These are phyloP conservation scores for Ormyrus nitidulus DNA, from an alignment of 2,888 invertebrate genomes.

Conservation along the genomic window DNA sequence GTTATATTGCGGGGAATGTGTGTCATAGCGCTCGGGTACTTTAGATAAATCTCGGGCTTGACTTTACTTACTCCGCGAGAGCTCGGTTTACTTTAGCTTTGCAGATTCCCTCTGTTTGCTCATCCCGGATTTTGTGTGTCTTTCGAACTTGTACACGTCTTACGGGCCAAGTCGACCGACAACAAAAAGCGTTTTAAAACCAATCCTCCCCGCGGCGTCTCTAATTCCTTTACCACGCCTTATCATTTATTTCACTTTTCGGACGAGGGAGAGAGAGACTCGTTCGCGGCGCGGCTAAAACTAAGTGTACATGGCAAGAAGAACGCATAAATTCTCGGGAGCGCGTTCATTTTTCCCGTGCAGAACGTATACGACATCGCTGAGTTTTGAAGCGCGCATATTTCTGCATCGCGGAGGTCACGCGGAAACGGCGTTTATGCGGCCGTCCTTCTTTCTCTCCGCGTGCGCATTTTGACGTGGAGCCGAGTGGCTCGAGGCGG, in stretches of 20 bases:
- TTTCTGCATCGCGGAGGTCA: no score
- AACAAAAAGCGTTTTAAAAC: conserved; percentile 32
- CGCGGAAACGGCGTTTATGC: no score
- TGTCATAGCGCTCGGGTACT: conserved; percentile 42
- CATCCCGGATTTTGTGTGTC: conserved; percentile 41
- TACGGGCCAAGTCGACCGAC: conserved; percentile 10
- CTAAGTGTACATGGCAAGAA: no score
- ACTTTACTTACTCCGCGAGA: conserved; percentile 7
- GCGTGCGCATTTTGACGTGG: no score
- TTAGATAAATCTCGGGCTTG: conserved; percentile 50
- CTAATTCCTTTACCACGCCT: no score
- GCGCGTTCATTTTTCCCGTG: no score
- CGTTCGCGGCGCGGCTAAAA: no score
- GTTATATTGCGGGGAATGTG: conserved; percentile 38
- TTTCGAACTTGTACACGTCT: conserved; percentile 39
- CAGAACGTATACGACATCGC: not conserved
- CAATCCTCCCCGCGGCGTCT: conserved; percentile 1
- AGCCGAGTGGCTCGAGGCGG: not conserved
- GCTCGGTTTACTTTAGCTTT: conserved; percentile 38
- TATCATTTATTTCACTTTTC: no score
- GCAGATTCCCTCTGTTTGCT: conserved; percentile 46
- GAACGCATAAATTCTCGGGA: no score
- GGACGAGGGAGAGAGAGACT: no score
- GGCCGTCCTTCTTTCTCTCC: no score
- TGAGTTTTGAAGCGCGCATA: not conserved